A percentile compares a stretch with the other conserved stretches of the same genome.
Evolutionary conservation across 2,797 vertebrate genomes (phyloP).

Genomic region (Pampus argenteus): DNA sequence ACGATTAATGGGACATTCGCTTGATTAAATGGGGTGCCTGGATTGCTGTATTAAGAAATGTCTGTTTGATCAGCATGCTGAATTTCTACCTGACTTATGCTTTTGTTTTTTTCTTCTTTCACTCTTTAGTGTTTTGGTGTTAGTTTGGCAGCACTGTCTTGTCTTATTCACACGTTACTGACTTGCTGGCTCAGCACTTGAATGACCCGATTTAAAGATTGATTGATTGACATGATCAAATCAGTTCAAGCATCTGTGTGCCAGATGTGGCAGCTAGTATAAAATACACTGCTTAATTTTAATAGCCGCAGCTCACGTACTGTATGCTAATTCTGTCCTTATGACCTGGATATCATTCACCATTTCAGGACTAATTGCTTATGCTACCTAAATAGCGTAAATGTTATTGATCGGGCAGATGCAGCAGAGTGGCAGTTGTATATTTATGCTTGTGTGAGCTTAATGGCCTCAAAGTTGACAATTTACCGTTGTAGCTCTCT

Average conservation of each 20-base stretch:
- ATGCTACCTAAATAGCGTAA: slow-evolving; percentile 36
- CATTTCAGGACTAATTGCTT: slow-evolving; percentile 36
- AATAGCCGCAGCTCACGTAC: neutral
- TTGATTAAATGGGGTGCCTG: slow-evolving; percentile 17
- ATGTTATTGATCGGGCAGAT: slow-evolving; percentile 50
- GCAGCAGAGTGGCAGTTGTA: slow-evolving; percentile 35
- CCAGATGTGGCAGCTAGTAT: slow-evolving; percentile 49
- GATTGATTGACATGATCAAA: slow-evolving; percentile 38
- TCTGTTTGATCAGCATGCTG: slow-evolving; percentile 7
- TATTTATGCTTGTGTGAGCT: slow-evolving; percentile 44
- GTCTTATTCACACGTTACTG: neutral
- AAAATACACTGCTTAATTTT: slow-evolving; percentile 13
- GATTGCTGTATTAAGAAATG: slow-evolving; percentile 22
- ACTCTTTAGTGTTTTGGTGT: neutral
- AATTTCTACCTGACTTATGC: slow-evolving; percentile 1
- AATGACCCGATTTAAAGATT: slow-evolving; percentile 41
- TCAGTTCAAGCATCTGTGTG: slow-evolving; percentile 28
- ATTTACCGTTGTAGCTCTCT: slow-evolving; percentile 36
- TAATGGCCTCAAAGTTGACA: slow-evolving; percentile 46
- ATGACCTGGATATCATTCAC: slow-evolving; percentile 36
- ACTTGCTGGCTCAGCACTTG: neutral
- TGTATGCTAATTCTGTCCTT: slow-evolving; percentile 22
- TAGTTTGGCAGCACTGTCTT: neutral
- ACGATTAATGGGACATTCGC: slow-evolving; percentile 7
- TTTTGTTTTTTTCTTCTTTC: neutral